These are phyloP conservation scores for Pseudeuparius sepicola DNA, from an alignment of 2,888 invertebrate genomes.

Conservation along the genomic window DNA sequence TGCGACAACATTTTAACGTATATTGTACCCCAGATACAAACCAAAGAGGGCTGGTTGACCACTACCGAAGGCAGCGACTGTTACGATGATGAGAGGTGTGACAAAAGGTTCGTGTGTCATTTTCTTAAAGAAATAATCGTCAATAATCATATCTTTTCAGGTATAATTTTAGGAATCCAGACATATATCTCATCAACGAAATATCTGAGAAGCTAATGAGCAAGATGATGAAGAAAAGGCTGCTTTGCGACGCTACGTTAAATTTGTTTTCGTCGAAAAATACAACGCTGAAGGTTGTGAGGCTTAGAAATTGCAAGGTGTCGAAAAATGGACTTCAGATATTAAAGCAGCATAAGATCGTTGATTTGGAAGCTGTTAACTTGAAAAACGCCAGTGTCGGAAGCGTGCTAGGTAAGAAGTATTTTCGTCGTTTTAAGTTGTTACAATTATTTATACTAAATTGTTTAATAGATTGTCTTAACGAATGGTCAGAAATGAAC, in stretches of 20 bases:
- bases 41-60: slow-evolving; percentile 21
- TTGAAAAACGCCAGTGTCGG: slow-evolving; percentile 49
- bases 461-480: slow-evolving; percentile 46
- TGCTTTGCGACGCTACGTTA: slow-evolving; percentile 50
- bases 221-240: slow-evolving; percentile 46
- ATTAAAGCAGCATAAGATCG: slow-evolving; percentile 52
- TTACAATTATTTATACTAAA: too few species aligned
- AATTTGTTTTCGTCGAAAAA: slow-evolving; percentile 47
- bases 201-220: slow-evolving; percentile 47
- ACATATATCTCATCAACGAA: slow-evolving; percentile 47
- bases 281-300: slow-evolving; percentile 49
- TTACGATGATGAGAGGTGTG: slow-evolving; percentile 20
- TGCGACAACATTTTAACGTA: slow-evolving; percentile 49
- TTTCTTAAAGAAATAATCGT: too few species aligned
- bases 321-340: slow-evolving; percentile 49
- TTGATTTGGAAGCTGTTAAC: slow-evolving; percentile 49
- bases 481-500: slow-evolving; percentile 54
- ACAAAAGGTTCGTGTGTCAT: too few species aligned
- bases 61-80: slow-evolving; percentile 22
- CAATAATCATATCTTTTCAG: too few species aligned
- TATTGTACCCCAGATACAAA: slow-evolving; percentile 33
- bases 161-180: slow-evolving; percentile 42
- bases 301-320: slow-evolving; percentile 48
- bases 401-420: slow-evolving; percentile 31
- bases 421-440: too few species aligned